Conservation (phyloP, 2,888 invertebrate species). For the Rhopalosiphum nymphaeae region DNA sequence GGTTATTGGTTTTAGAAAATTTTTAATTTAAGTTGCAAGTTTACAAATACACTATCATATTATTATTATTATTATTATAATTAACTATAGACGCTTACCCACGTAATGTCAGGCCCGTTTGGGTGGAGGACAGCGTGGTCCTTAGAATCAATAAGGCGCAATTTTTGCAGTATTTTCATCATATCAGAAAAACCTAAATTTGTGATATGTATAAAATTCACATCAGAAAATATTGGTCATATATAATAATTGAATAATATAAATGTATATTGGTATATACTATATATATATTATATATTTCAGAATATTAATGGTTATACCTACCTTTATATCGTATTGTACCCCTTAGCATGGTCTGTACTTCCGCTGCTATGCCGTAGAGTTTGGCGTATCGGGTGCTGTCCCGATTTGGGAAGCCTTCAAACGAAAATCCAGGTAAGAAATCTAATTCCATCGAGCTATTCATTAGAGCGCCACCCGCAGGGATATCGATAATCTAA, state of each 20-base stretch:
- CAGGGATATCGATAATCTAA: slow-evolving; percentile 87
- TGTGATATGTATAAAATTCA: not conserved
- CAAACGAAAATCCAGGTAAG: slow-evolving; percentile 95
- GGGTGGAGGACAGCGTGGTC: slow-evolving; percentile 93
- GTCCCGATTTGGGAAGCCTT: slow-evolving; percentile 97
- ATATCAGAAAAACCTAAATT: slow-evolving; percentile 85
- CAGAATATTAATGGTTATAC: slow-evolving; percentile 68
- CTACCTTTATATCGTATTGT: slow-evolving; percentile 90
- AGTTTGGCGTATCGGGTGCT: slow-evolving; percentile 88
- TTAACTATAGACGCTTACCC: slow-evolving; percentile 76
- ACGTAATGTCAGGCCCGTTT: slow-evolving; percentile 94
- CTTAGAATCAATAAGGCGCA: slow-evolving; percentile 89
- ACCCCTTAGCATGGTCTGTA: slow-evolving; percentile 91
- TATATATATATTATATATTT: not conserved
- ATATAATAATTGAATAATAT: not conserved
- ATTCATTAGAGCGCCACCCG: slow-evolving; percentile 91
- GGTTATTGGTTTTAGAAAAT: not conserved
- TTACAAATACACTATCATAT: not conserved
- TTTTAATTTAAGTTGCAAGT: not conserved
- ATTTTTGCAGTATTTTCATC: slow-evolving; percentile 85
- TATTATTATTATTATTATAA: not conserved
- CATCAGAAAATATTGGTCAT: not conserved
- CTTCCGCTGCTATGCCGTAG: slow-evolving; percentile 88
- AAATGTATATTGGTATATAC: not conserved
- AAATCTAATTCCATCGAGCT: slow-evolving; percentile 85